These are phyloP conservation scores for Pardalotus punctatus DNA, from an alignment of 2,113 vertebrate species.

Conservation along the genomic window DNA sequence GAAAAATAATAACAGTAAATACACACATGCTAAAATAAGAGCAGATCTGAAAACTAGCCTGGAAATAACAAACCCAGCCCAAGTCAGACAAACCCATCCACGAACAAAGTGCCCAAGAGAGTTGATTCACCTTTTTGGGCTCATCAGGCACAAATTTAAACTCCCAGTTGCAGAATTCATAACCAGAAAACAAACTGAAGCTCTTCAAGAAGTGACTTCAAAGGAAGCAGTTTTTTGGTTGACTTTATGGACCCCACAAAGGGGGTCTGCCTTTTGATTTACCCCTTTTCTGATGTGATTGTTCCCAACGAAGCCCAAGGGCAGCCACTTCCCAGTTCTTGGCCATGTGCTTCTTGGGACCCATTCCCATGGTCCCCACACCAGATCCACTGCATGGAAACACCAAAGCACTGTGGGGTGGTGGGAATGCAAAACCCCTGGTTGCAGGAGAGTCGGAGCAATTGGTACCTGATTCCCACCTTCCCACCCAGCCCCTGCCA, in stretches of 20 bases:
- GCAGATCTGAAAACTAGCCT: not conserved
- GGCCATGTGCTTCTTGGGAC: not conserved
- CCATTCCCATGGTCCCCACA: accelerated
- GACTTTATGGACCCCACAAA: not conserved
- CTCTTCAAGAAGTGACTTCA: not conserved
- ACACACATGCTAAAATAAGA: not conserved
- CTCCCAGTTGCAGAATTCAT: not conserved
- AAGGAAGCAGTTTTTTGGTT: not conserved
- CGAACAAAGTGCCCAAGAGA: not conserved
- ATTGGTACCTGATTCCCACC: accelerated
- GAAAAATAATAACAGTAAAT: conserved; percentile 34
- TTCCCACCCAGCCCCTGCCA: not conserved
- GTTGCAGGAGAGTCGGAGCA: not conserved
- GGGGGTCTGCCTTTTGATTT: not conserved
- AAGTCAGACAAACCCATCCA: not conserved
- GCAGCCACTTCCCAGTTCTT: not conserved
- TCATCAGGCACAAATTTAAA: not conserved
- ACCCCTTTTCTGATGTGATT: accelerated
- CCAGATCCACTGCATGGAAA: accelerated
- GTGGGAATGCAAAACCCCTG: not conserved
- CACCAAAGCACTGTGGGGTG: accelerated
- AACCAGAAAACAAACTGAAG: not conserved
- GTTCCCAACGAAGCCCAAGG: not conserved
- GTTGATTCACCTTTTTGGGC: not conserved
- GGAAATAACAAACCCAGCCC: not conserved